Evolutionary conservation across 2,888 invertebrate genomes (phyloP).

Genomic region (Charanyca ferruginea): DNA sequence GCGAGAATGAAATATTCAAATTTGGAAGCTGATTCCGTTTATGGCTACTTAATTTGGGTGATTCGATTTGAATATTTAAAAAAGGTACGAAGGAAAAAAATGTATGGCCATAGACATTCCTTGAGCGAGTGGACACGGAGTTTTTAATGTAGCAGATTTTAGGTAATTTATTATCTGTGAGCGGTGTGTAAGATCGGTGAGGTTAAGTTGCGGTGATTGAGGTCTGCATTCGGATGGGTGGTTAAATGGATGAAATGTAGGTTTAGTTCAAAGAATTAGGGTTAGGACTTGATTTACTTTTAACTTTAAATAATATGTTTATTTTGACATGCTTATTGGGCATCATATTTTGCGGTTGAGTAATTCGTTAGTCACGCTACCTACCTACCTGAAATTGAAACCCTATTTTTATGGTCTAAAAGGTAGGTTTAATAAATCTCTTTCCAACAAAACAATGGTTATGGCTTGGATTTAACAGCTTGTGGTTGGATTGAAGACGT

Average conservation of each 20-base stretch:
- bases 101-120: constrained; percentile 85
- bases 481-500: background rate
- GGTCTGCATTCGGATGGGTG: constrained; percentile 57
- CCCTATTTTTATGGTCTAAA: background rate
- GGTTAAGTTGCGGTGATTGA: constrained; percentile 58
- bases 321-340: constrained; percentile 35
- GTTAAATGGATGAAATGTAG: constrained; percentile 48
- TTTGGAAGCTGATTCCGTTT: constrained; percentile 91
- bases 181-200: constrained; percentile 60
- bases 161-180: constrained; percentile 63
- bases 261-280: constrained; percentile 48
- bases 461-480: background rate
- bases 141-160: constrained; percentile 69
- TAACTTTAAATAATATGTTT: constrained; percentile 13
- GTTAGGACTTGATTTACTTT: constrained; percentile 35
- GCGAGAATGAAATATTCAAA: constrained; percentile 90
- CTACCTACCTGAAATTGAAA: constrained; percentile 8
- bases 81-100: constrained; percentile 82
- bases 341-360: constrained; percentile 17
- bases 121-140: constrained; percentile 68
- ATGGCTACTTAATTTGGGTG: constrained; percentile 91
- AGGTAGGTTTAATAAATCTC: too few species aligned
- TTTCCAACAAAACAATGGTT: background rate
- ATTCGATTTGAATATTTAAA: constrained; percentile 90
- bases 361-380: constrained; percentile 21